Conservation (phyloP, 2,888 invertebrate species). For the Thera britannica region DNA sequence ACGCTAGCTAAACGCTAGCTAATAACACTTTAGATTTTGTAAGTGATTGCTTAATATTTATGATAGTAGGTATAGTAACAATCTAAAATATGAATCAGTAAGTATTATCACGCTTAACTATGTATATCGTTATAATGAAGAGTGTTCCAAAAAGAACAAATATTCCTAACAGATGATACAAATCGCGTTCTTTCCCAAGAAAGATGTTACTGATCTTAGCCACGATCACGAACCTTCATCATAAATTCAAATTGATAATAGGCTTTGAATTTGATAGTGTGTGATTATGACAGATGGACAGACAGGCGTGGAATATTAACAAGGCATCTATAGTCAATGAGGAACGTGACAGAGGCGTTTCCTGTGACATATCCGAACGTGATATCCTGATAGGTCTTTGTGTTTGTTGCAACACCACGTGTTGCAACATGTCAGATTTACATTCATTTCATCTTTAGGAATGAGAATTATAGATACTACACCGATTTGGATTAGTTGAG, state of each 20-base stretch:
- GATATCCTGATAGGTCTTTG: slow-evolving; percentile 61
- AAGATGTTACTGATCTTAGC: too few relatives aligned
- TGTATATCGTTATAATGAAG: too few relatives aligned
- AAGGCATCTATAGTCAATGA: slow-evolving; percentile 47
- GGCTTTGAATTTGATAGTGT: slow-evolving; percentile 29
- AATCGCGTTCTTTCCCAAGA: background rate
- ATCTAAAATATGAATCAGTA: too few relatives aligned
- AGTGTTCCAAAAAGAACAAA: background rate
- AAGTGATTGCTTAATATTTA: too few relatives aligned
- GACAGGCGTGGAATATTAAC: slow-evolving; percentile 66
- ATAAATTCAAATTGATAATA: slow-evolving; percentile 8
- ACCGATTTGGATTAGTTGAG: too few relatives aligned
- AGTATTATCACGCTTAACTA: too few relatives aligned
- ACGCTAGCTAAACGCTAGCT: too few relatives aligned
- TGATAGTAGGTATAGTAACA: too few relatives aligned
- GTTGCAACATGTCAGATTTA: slow-evolving; percentile 27
- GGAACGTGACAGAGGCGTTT: slow-evolving; percentile 59
- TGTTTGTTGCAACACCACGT: slow-evolving; percentile 37
- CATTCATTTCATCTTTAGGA: slow-evolving; percentile 2
- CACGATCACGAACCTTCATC: slow-evolving; percentile 1
- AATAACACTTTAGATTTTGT: too few relatives aligned
- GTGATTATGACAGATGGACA: slow-evolving; percentile 51
- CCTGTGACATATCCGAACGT: slow-evolving; percentile 73
- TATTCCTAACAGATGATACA: background rate
- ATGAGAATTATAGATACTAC: too few relatives aligned